phyloP scores from a whole-genome alignment of 2,888 invertebrate species.

The Phyto melanocephala region DNA sequence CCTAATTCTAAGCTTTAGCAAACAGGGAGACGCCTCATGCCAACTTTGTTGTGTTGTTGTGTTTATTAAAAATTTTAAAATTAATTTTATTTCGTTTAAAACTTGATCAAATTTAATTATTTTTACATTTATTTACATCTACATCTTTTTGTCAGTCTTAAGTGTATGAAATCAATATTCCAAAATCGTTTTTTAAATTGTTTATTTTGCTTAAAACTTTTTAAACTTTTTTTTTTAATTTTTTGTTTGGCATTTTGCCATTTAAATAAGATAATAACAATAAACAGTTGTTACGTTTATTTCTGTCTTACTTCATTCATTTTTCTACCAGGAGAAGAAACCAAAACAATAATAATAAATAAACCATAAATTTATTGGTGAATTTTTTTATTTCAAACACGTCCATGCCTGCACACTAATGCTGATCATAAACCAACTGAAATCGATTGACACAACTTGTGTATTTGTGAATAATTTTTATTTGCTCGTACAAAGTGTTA shows the following conservation, averaged over 20 bases:
- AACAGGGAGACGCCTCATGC: constrained; percentile 55
- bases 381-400: constrained; percentile 51
- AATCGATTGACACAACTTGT: constrained; percentile 20
- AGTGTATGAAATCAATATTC: constrained; percentile 35
- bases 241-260: constrained; percentile 54
- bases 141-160: neutral
- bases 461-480: neutral
- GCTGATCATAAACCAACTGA: constrained; percentile 45
- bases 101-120: neutral
- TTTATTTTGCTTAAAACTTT: neutral
- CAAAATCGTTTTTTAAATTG: neutral
- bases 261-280: constrained; percentile 42
- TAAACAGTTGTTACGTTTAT: constrained; percentile 40
- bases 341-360: neutral
- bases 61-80: neutral
- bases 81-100: neutral
- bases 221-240: neutral
- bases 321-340: neutral
- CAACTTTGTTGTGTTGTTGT: neutral
- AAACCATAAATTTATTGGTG: neutral
- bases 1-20: constrained; percentile 38
- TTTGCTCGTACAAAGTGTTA: constrained; percentile 17
- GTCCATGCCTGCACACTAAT: constrained; percentile 38
- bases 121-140: neutral
- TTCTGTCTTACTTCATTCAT: constrained; percentile 5